Conservation (phyloP, 2,113 vertebrate genomes). For the Nothoprocta perdicaria region DNA sequence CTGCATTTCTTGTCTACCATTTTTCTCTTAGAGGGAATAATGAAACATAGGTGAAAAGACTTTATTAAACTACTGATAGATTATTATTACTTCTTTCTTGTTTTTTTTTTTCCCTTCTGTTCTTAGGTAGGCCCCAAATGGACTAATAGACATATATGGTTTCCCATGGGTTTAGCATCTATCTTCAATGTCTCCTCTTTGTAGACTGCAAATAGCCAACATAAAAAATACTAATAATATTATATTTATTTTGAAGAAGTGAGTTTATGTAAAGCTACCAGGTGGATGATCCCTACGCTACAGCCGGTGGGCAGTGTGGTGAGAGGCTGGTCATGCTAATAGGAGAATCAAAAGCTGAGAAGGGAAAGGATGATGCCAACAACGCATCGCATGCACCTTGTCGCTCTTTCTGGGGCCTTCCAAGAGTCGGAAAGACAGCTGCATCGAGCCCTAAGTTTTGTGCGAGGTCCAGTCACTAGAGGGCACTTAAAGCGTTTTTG, state of each 20-base stretch:
- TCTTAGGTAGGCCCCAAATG: neutral
- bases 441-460: neutral
- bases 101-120: neutral
- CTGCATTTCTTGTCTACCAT: neutral
- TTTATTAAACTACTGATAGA: neutral
- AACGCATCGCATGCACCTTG: neutral
- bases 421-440: neutral
- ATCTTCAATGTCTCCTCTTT: neutral
- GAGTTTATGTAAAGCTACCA: neutral
- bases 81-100: neutral
- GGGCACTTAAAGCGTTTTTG: slow-evolving; percentile 29
- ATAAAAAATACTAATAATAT: neutral
- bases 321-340: neutral
- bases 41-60: neutral
- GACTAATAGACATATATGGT: neutral
- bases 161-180: neutral
- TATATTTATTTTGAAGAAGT: neutral
- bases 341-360: neutral
- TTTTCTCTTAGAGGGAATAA: neutral
- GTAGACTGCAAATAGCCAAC: neutral
- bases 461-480: slow-evolving; percentile 33
- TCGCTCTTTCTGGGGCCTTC: neutral
- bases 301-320: neutral
- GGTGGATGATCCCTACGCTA: neutral
- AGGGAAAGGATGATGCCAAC: neutral